Percentiles rank a stretch among this genome's conserved stretches.
Evolutionary conservation across 1,140 invertebrate genomes (phyloP).

Genomic region (Pogonus chalceus): DNA sequence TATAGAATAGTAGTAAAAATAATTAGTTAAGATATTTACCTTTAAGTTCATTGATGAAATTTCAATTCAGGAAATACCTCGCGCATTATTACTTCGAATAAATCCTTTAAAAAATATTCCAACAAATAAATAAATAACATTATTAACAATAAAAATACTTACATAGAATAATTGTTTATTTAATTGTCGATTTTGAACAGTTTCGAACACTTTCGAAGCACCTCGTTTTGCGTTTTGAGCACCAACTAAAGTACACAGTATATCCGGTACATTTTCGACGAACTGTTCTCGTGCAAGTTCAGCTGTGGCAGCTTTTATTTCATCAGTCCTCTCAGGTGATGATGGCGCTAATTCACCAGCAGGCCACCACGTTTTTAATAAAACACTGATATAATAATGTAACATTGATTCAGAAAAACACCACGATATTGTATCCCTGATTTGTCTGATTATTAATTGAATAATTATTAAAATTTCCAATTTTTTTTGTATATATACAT

Average conservation of each 20-base stretch:
- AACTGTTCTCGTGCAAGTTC: constrained; percentile 54
- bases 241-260: constrained; percentile 73
- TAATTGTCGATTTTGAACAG: constrained; percentile 71
- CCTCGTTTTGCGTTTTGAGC: constrained; percentile 73
- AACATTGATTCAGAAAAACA: constrained; percentile 83
- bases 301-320: constrained; percentile 58
- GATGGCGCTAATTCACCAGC: constrained; percentile 55
- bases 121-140: constrained; percentile 9
- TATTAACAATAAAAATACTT: constrained; percentile 37
- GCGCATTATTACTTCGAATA: constrained; percentile 59
- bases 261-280: constrained; percentile 63
- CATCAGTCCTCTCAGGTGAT: constrained; percentile 47
- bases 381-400: constrained; percentile 73
- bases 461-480: constrained; percentile 47
- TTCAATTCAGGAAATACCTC: constrained; percentile 68
- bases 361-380: constrained; percentile 83
- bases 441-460: no score
- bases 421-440: constrained; percentile 77
- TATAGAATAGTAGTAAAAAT: constrained; percentile 1
- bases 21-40: constrained; percentile 1
- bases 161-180: constrained; percentile 91
- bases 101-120: constrained; percentile 47
- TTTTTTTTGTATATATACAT: no score
- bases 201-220: constrained; percentile 77
- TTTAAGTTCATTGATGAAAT: constrained; percentile 1